phyloP scores from a whole-genome alignment of 2,888 invertebrate species.

The Ditula angustiorana region DNA sequence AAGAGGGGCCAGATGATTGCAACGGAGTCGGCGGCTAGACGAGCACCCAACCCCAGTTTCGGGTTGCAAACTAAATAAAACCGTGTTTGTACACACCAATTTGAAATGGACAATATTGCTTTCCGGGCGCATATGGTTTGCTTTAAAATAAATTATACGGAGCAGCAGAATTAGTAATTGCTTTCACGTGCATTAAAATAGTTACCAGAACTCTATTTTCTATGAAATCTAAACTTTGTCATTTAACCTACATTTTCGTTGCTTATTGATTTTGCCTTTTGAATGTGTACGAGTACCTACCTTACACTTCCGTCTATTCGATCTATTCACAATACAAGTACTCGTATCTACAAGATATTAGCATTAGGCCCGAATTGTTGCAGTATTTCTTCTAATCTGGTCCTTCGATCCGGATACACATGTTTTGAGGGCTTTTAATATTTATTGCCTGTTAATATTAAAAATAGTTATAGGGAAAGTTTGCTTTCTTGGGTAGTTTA shows the following conservation, averaged over 20 bases:
- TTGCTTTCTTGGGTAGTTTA: no score
- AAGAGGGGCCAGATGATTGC: slow-evolving; percentile 75
- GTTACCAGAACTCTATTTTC: slow-evolving; percentile 20
- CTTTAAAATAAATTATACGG: slow-evolving; percentile 27
- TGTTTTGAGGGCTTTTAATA: neutral
- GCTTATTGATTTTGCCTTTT: slow-evolving; percentile 7
- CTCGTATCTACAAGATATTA: no score
- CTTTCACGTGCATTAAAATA: slow-evolving; percentile 12
- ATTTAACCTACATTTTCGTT: slow-evolving; percentile 5
- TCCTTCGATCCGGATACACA: slow-evolving; percentile 7
- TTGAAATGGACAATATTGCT: slow-evolving; percentile 25
- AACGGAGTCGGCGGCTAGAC: slow-evolving; percentile 65
- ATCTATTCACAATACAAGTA: neutral
- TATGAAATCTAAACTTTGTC: slow-evolving; percentile 7
- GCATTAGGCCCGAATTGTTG: no score
- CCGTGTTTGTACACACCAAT: slow-evolving; percentile 26
- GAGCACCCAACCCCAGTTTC: slow-evolving; percentile 60
- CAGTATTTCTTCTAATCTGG: no score
- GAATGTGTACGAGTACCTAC: neutral
- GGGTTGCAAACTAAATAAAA: slow-evolving; percentile 55
- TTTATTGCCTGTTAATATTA: neutral
- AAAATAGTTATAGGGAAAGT: neutral
- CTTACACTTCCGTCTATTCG: no score
- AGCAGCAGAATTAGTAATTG: slow-evolving; percentile 10
- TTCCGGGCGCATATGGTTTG: slow-evolving; percentile 21